Conservation (phyloP, 1,140 invertebrate genomes). For the Helicoverpa zea region DNA sequence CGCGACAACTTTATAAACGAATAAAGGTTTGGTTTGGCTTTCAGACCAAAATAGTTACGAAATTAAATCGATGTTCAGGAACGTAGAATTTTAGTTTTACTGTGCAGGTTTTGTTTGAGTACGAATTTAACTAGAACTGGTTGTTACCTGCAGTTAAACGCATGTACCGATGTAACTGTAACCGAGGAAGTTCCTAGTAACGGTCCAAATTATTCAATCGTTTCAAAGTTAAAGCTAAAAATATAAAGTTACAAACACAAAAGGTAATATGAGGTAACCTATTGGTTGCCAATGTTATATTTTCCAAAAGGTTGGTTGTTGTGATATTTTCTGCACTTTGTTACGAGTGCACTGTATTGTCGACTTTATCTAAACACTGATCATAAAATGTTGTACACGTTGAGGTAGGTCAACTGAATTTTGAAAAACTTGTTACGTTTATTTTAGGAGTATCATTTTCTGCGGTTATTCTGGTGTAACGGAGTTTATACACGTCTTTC, state of each 20-base stretch:
- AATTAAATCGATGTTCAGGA: conserved; percentile 5
- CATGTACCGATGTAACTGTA: too few species aligned
- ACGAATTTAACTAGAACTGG: too few species aligned
- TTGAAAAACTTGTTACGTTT: not conserved
- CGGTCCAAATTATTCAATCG: too few species aligned
- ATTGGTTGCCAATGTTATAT: not conserved
- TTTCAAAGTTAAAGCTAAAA: too few species aligned
- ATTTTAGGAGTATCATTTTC: too few species aligned
- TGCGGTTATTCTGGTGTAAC: too few species aligned
- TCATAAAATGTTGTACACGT: not conserved
- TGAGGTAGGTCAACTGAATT: not conserved
- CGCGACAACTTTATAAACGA: conserved; percentile 14
- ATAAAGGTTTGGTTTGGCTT: conserved; percentile 26
- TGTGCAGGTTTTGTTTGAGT: too few species aligned
- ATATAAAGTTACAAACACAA: too few species aligned
- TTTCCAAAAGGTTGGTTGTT: not conserved
- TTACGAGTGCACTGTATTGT: not conserved
- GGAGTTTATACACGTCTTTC: too few species aligned
- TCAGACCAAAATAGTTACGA: conserved; percentile 13
- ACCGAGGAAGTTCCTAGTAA: too few species aligned
- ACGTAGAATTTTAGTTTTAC: not conserved
- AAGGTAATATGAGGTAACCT: too few species aligned
- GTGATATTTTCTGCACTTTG: conserved; percentile 13
- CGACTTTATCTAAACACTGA: conserved; percentile 1
- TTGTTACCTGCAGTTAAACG: too few species aligned